Base-by-base conservation (phyloP, 2,888 invertebrate genomes). In the Andrena camellia region DNA sequence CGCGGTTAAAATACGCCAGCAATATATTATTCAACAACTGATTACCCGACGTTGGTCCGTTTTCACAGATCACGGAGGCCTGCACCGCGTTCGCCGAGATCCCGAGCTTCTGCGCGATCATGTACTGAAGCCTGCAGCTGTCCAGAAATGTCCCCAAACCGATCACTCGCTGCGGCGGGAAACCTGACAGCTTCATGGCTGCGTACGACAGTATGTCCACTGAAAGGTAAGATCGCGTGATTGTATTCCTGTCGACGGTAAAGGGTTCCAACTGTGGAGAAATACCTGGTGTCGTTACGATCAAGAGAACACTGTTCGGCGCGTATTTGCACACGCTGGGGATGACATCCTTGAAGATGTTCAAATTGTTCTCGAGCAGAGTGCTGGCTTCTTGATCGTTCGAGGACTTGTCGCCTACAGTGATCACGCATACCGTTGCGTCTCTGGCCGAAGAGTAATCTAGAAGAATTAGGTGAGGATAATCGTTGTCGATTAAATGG, bases 71-170 rank as follows among this genome's bases (percentile, higher is more conserved):
- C 76, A 96, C 94, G 91, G 95, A 95, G 26, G 95, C 95, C 88
- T 96, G 95, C 66, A 95, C 94, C 75, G 94, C 94, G 67, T 91
- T 92, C 0, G 95, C 94, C 2, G 95, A 94, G 64, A 96, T 93
- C 62, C 94, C 94, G 42, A 96, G 93, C 74, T 94, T 93, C 86
- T 95, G 94, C 2, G 95, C 94, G 81, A 96, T 94, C 66, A 95
- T 93, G 87, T 94, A 95, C 57, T 95, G 94, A 91, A 96, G 95
- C 76, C 95, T 92, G 66, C 95, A 94, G 57, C 95, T 95, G 90
- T 96, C 96, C 78, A 96, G 90, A 90, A 95, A 95, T 17, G 96
- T 96, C 59, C 95, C 96, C 48, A 95, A 94, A 8, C 96, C 96
- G 85, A 96, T 94, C 29, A 96, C 95, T 17, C 95, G 94, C 82